Percentiles rank a stretch among this genome's conserved stretches.
Evolutionary conservation across 2,888 invertebrate species (phyloP).

Genomic region (Drosophila gaucha): DNA sequence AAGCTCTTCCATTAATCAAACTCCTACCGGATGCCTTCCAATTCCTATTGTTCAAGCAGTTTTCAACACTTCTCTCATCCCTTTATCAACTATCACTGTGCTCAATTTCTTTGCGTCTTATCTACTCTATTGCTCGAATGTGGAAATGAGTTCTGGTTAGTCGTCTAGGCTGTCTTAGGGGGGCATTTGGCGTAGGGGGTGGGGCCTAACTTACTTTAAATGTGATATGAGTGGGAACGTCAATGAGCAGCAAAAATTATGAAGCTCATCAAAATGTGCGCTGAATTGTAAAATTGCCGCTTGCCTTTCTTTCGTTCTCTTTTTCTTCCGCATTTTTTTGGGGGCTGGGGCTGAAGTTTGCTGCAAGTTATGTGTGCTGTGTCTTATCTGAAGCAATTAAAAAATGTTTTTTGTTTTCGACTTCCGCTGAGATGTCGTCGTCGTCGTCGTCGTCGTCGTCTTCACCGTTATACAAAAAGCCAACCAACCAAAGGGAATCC

Average conservation of each 20-base stretch:
- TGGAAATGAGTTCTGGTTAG: conserved; percentile 29
- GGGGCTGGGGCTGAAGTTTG: conserved; percentile 10
- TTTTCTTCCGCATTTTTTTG: conserved; percentile 9
- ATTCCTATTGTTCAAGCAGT: neutral
- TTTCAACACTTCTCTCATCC: neutral
- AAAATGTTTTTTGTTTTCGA: conserved; percentile 62
- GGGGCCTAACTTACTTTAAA: conserved; percentile 33
- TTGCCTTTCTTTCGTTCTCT: conserved; percentile 36
- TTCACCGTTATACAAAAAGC: conserved; percentile 43
- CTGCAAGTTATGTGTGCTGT: conserved; percentile 66
- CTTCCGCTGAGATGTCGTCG: conserved; percentile 53
- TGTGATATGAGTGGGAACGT: conserved; percentile 62
- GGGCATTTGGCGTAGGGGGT: neutral
- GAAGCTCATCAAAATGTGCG: conserved; percentile 78
- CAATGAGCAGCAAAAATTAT: conserved; percentile 76
- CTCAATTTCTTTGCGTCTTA: conserved; percentile 6
- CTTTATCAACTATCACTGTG: neutral
- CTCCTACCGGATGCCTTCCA: no score
- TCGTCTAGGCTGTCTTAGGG: conserved; percentile 17
- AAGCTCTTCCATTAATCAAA: no score
- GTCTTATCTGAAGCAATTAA: conserved; percentile 83
- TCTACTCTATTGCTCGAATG: conserved; percentile 14
- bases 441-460: conserved; percentile 19
- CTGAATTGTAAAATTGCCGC: conserved; percentile 81
- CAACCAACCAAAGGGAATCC: conserved; percentile 23